A percentile compares a stretch with the other conserved stretches of the same genome.
Conservation (phyloP, 2,888 invertebrate species). For the Deilephila porcellus region DNA sequence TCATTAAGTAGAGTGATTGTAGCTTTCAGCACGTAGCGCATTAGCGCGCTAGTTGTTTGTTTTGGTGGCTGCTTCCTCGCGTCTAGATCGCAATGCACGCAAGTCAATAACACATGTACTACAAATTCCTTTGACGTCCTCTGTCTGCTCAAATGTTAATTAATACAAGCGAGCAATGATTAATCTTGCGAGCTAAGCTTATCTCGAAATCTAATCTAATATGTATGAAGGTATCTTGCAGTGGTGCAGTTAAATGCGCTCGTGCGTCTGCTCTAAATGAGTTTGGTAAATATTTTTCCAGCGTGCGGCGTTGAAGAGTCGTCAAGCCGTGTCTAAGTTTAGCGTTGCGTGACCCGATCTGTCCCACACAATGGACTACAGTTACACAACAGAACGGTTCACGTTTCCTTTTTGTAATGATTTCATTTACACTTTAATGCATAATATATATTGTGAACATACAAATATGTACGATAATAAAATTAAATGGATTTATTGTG, state of each 20-base stretch:
- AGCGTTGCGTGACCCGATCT: conserved; percentile 56
- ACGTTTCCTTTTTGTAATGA: conserved; percentile 57
- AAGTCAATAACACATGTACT: conserved; percentile 36
- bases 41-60: conserved; percentile 26
- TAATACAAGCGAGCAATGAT: conserved; percentile 20
- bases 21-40: conserved; percentile 41
- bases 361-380: conserved; percentile 56
- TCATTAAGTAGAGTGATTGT: conserved; percentile 49
- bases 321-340: conserved; percentile 38
- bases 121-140: conserved; percentile 12
- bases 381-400: conserved; percentile 53
- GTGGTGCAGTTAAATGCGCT: neutral
- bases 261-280: neutral
- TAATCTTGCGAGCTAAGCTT: neutral
- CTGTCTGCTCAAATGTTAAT: conserved; percentile 11
- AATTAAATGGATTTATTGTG: conserved; percentile 58
- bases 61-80: conserved; percentile 23
- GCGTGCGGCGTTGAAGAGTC: neutral
- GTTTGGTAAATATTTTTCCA: conserved; percentile 2
- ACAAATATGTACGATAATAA: conserved; percentile 52
- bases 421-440: conserved; percentile 61
- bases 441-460: conserved; percentile 45
- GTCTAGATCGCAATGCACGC: conserved; percentile 37
- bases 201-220: conserved; percentile 5
- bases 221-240: neutral